Percentiles rank a stretch among this genome's conserved stretches.
phyloP scores from a whole-genome alignment of 2,888 invertebrate genomes.

The Blastobasis lacticolella region DNA sequence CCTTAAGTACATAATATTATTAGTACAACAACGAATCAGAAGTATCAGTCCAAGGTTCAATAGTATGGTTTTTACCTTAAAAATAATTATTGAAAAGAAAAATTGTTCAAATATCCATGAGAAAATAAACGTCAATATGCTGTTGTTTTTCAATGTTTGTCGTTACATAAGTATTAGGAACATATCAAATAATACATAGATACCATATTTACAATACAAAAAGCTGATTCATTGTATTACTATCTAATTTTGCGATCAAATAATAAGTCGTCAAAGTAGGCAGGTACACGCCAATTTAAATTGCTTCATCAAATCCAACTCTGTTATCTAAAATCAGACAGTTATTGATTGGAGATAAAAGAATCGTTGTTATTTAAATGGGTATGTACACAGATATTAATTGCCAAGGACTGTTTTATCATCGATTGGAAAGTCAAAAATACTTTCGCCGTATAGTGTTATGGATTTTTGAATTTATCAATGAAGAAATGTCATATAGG shows the following conservation, averaged over 20 bases:
- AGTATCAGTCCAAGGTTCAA: not conserved
- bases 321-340: conserved; percentile 21
- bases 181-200: not conserved
- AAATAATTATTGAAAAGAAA: not conserved
- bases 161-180: not conserved
- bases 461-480: too few species aligned
- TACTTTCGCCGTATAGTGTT: conserved; percentile 10
- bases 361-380: conserved; percentile 28
- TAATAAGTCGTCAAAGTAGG: conserved; percentile 9
- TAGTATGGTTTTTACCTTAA: not conserved
- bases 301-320: conserved; percentile 25
- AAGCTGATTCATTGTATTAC: conserved; percentile 6
- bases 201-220: not conserved
- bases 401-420: conserved; percentile 9
- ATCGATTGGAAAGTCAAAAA: conserved; percentile 14
- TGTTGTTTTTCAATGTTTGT: too few species aligned
- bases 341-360: conserved; percentile 16
- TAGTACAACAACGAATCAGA: too few species aligned
- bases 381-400: conserved; percentile 1
- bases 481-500: not conserved
- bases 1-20: too few species aligned
- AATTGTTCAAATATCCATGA: too few species aligned
- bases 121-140: too few species aligned
- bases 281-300: conserved; percentile 15
- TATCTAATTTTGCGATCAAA: conserved; percentile 11